Percentiles rank a stretch among this genome's conserved stretches.
These are phyloP conservation scores for Diarsia rubi DNA, from an alignment of 2,888 invertebrate genomes.

Conservation along the genomic window DNA sequence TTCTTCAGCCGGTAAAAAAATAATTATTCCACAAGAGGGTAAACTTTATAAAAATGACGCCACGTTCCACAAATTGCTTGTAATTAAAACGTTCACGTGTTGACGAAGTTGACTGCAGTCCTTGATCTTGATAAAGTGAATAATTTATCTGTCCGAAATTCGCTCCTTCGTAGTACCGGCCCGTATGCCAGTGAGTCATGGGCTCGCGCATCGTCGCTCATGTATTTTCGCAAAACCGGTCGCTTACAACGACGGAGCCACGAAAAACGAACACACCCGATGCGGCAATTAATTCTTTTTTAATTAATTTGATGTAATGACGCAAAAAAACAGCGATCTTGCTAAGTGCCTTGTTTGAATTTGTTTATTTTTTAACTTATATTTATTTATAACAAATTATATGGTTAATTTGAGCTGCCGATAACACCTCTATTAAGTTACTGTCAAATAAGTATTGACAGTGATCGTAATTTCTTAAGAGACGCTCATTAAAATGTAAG, in stretches of 20 bases:
- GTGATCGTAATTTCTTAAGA: constrained; percentile 46
- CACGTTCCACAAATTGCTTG: constrained; percentile 60
- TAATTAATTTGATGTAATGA: constrained; percentile 69
- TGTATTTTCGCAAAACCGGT: constrained; percentile 78
- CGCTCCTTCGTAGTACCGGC: constrained; percentile 61
- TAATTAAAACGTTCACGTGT: constrained; percentile 61
- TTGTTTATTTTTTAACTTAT: constrained; percentile 56
- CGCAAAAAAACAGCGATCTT: constrained; percentile 54
- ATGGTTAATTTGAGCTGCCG: constrained; percentile 51
- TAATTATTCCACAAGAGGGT: constrained; percentile 24
- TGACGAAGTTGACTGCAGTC: constrained; percentile 57
- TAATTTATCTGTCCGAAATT: constrained; percentile 73
- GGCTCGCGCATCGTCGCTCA: constrained; percentile 60
- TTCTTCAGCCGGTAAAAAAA: constrained; percentile 36
- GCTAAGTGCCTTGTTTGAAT: constrained; percentile 54
- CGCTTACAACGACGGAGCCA: constrained; percentile 44
- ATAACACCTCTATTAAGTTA: constrained; percentile 49
- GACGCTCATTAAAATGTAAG: constrained; percentile 40
- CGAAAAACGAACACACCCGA: constrained; percentile 66
- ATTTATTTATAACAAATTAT: constrained; percentile 58
- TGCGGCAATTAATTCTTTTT: constrained; percentile 70
- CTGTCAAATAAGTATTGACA: constrained; percentile 43
- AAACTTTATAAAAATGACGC: constrained; percentile 53
- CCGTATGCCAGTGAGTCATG: constrained; percentile 77
- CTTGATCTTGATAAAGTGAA: constrained; percentile 67